Base-by-base conservation (phyloP, 2,113 vertebrate species). In the Cyphomyrus discorhynchus region DNA sequence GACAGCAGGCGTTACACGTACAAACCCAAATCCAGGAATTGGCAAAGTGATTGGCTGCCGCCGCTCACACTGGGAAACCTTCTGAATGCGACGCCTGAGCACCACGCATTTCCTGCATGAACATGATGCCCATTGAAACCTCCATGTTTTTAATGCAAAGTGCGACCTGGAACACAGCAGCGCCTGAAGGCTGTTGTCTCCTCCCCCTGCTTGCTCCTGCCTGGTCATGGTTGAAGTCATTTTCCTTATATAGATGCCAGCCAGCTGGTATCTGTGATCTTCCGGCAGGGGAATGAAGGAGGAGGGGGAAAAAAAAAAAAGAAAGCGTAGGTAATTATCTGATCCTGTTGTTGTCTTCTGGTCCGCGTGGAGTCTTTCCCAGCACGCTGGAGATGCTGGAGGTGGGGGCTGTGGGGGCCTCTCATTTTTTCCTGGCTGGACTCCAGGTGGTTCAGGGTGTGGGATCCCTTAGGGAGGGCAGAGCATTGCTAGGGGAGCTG, bases 201-300 rank as follows among this genome's bases (percentile, higher is more conserved):
- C 39, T 24, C 82, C 82, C 24, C 39, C 82, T 47, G 24, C 82
- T 24, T 19, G 21, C 42, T 24, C 80, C 6, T 94, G 90, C 92
- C 92, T 94, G 94, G 91, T 92, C 92, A 92, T 89, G 92, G 92
- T 94, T 96, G 95, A 95, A 95, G 94, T 96, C 94, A 95, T 94
- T 92, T 95, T 96, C 95, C 94, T 94, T 95, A 94, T 95, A 94
- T 95, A 95, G 94, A 94, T 47, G 91, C 53, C 85, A 66, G 90
- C 90, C 89, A 92, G 93, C 95, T 95, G 93, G 90, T 94, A 93
- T 94, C 93, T 93, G 92, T 92, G 49, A 88, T 92, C 90, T 93
- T 92, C 93, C 91, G 91, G 93, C 91, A 91, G 17, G 90, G 92
- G 88, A 92, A 80, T 17, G 74, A 92, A 93, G 62, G n/a, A 31